Base-by-base conservation (phyloP, 2,888 invertebrate species). In the Alentia gelatinosa region DNA sequence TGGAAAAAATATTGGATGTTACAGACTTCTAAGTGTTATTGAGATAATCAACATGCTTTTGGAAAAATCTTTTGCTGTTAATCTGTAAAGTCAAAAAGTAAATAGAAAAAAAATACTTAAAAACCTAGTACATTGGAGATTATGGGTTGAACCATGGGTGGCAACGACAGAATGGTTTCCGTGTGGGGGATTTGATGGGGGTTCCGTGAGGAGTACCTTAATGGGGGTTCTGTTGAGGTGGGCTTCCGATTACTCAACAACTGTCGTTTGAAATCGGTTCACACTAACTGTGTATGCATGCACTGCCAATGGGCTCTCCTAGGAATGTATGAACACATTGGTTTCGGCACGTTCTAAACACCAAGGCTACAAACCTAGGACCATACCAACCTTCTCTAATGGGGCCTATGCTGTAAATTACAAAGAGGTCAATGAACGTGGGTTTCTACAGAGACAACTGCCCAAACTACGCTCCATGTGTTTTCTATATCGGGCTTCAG, bases 401-500 rank as follows among this genome's bases (percentile, higher is more conserved):
- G 86, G 42, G 86, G 50, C 26, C 30, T 86, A 47, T 86, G 86
- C 86, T 86, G 86, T 86, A 86, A 86, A 79, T 79, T 79, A 79
- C 79, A 79, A 79, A 79, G 39, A 79, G 35, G 79, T 39, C 37
- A 79, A 39, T 39, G 37, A 79, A 68, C 4, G 30, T 63, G 26
- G 19, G 68, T 30, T 68, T 68, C 30, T 68, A 56, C 12, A 19
- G n/a, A 56, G 1, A 9, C n/a, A n/a, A n/a, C n/a, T n/a, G n/a
- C n/a, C n/a, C n/a, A n/a, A n/a, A n/a, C n/a, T 12, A 42, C 47
- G 47, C 19, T 47, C 47, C 7, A n/a, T 56, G 9, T 56, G 19
- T 56, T 56, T 56, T n/a, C n/a, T n/a, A n/a, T n/a, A n/a, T n/a
- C n/a, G n/a, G n/a, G n/a, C n/a, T n/a, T n/a, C n/a, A n/a, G n/a